A percentile compares a stretch with the other conserved stretches of the same genome.
These are phyloP conservation scores for Chrysolophus pictus DNA, from an alignment of 2,797 vertebrate species.

Conservation along the genomic window DNA sequence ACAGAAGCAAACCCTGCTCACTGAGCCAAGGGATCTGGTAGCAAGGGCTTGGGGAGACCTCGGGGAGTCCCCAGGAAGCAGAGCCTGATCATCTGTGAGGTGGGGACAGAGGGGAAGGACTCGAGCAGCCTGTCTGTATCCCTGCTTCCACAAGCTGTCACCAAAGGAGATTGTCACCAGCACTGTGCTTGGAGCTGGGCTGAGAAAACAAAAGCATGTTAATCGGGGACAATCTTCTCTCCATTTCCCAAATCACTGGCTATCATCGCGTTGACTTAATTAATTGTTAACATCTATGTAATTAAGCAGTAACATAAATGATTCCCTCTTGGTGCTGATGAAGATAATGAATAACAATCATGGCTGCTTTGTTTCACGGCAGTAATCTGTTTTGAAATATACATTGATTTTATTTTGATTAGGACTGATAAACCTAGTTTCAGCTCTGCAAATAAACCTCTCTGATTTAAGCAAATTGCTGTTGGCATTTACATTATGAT, in stretches of 20 bases:
- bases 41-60: background rate
- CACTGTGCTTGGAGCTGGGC: accelerated
- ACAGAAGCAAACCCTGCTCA: background rate
- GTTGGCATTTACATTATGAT: constrained; percentile 62
- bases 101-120: background rate
- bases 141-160: background rate
- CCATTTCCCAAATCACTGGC: constrained; percentile 17
- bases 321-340: constrained; percentile 60
- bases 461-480: constrained; percentile 67
- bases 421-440: constrained; percentile 45
- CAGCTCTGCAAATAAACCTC: constrained; percentile 39
- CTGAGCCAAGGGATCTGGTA: background rate
- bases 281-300: constrained; percentile 62
- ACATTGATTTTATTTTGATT: constrained; percentile 73
- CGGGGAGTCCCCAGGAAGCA: background rate
- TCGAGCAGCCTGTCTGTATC: background rate
- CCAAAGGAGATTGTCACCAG: background rate
- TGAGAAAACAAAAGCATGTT: background rate
- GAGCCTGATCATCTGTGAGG: background rate
- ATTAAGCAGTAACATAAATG: constrained; percentile 56
- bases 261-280: constrained; percentile 37
- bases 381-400: constrained; percentile 68
- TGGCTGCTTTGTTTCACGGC: constrained; percentile 54
- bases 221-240: background rate
- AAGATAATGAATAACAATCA: constrained; percentile 69